Base-by-base conservation (phyloP, 2,888 invertebrate species). In the Drosophila anomelani region DNA sequence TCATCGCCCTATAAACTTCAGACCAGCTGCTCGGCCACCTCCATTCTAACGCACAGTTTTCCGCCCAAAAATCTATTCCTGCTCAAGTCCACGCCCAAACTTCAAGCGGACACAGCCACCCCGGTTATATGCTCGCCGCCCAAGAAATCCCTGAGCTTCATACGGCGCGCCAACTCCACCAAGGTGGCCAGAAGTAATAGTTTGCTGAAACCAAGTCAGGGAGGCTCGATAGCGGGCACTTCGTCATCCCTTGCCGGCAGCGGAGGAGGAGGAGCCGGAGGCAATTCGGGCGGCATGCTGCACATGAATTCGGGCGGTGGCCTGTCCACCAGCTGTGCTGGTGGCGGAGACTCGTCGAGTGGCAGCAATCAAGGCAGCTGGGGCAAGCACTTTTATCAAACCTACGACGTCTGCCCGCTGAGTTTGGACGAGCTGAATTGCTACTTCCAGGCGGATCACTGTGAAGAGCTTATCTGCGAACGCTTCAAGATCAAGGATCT, bases 161-260 rank as follows among this genome's bases (percentile, higher is more conserved):
- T 96, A 82, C 93, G 96, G 13, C 93, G 96, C 64, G 95, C 96
- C 7, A 95, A 96, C 84, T 96, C 96, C 78, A 95, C 96, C 2
- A 96, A 96, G 90, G 90, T 96, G 54, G 95, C 95, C 1, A 93
- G 96, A 69, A 96, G 95, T 81, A 95, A 95, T 85, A 95, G 95
- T 3, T 90, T 95, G 72, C 88, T 95, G 13, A 93, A 95, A 75
- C 94, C 94, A 79, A 94, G 94, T 10, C 72, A 77, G 94, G 94
- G 75, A 0, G 66, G 59, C 0, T 54, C 23, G 0, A 63, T 41
- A 3, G 43, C 38, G 7, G 76, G 44, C 10, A 34, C 41, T 10
- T 51, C 29, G n/a, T 23, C 29, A n/a, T 39, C 3, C 23, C 9
- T 10, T 32, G 44, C 29, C 2, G 10, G 29, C 8, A 23, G 34